Conservation (phyloP, 2,113 vertebrate genomes). For the Pipa parva region DNA sequence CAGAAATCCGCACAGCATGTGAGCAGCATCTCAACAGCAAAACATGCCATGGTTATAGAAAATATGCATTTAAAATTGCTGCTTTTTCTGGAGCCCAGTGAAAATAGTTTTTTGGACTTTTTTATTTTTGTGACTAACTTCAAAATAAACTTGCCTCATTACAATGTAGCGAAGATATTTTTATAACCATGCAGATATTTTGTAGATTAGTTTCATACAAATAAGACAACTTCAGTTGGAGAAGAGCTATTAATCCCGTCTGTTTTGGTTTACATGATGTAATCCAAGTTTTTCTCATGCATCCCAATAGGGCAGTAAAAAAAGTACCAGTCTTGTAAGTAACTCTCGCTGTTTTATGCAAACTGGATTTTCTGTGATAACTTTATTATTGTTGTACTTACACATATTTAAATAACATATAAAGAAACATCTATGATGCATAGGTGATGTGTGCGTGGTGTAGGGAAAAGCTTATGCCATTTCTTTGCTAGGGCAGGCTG, state of each 20-base stretch:
- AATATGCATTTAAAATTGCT: neutral
- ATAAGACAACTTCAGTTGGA: neutral
- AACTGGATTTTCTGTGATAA: neutral
- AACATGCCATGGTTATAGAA: neutral
- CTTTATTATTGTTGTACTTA: neutral
- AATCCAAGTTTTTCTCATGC: neutral
- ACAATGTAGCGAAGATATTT: neutral
- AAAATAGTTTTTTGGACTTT: neutral
- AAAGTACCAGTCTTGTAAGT: neutral
- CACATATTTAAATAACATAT: neutral
- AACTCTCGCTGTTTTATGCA: neutral
- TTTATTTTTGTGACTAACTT: neutral
- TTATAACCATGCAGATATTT: neutral
- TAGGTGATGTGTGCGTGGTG: too few species aligned
- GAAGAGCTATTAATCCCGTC: neutral
- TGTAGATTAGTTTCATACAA: neutral
- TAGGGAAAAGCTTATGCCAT: too few species aligned
- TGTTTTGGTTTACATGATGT: neutral
- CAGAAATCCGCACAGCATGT: neutral
- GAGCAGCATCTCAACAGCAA: neutral
- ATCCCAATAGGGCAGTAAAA: neutral
- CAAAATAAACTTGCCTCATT: neutral
- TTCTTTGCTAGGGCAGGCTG: too few species aligned
- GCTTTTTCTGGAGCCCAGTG: neutral
- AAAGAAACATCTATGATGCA: too few species aligned